phyloP scores from a whole-genome alignment of 2,113 vertebrate species.

The Vulpes ferrilata region DNA sequence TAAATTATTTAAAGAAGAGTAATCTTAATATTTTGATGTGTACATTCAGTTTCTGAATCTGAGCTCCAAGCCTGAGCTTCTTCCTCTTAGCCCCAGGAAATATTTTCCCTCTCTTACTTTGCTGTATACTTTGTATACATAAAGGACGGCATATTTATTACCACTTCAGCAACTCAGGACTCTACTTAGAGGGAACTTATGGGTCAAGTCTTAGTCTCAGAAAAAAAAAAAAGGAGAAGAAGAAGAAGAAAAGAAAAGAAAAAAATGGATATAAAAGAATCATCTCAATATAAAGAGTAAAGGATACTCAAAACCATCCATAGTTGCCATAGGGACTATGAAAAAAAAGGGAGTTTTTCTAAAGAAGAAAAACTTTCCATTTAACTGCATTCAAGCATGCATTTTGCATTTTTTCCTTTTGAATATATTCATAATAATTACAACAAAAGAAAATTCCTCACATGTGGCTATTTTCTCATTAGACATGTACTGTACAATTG shows the following conservation, averaged over 20 bases:
- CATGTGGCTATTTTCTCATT: background rate
- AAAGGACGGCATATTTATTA: background rate
- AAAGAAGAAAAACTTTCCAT: background rate
- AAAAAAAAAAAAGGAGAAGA: background rate
- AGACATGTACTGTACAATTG: background rate
- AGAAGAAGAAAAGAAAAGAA: background rate
- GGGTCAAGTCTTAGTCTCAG: background rate
- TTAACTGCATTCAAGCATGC: background rate
- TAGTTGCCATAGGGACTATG: background rate
- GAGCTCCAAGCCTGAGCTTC: background rate
- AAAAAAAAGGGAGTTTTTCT: background rate
- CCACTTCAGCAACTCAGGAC: background rate
- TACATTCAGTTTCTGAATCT: background rate
- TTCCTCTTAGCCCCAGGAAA: background rate
- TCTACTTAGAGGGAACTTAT: background rate
- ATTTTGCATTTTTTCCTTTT: background rate
- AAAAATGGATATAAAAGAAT: background rate
- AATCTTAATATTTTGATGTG: background rate
- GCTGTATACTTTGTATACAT: background rate
- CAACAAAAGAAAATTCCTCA: background rate
- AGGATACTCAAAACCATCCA: background rate
- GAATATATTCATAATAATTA: slow-evolving; percentile 10
- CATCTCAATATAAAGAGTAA: background rate
- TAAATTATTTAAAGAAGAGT: slow-evolving; percentile 65
- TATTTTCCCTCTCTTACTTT: background rate